These are phyloP conservation scores for Drosophila fulvimacula DNA, from an alignment of 2,888 invertebrate species.

Conservation along the genomic window DNA sequence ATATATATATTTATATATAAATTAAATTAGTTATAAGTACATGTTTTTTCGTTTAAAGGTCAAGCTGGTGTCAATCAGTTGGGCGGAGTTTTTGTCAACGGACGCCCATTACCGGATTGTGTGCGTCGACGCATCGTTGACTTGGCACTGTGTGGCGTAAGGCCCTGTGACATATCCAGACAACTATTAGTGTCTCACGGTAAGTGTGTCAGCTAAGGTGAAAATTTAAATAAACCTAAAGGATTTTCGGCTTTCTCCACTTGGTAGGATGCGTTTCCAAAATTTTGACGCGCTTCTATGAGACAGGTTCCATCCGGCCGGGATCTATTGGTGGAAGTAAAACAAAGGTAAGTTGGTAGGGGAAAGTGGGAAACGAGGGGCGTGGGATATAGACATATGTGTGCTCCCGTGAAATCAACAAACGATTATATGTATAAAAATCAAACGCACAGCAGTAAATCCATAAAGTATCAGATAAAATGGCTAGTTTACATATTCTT, in stretches of 20 bases:
- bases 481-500: conserved; percentile 68
- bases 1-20: neutral
- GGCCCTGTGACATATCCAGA: conserved; percentile 98
- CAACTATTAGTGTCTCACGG: conserved; percentile 97
- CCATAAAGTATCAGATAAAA: conserved; percentile 71
- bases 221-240: conserved; percentile 5
- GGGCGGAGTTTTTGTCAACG: conserved; percentile 98
- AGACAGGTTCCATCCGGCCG: conserved; percentile 97
- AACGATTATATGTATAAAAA: conserved; percentile 73
- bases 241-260: conserved; percentile 11
- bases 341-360: conserved; percentile 90
- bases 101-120: conserved; percentile 97
- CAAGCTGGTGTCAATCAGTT: conserved; percentile 99
- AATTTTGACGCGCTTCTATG: conserved; percentile 97
- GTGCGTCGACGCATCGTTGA: conserved; percentile 97
- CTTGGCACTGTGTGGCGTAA: conserved; percentile 95
- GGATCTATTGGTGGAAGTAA: conserved; percentile 98
- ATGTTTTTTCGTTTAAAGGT: conserved; percentile 86
- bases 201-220: conserved; percentile 60
- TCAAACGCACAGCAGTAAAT: conserved; percentile 77
- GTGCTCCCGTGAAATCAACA: conserved; percentile 70
- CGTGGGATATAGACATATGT: conserved; percentile 57
- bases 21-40: neutral
- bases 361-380: neutral
- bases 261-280: conserved; percentile 95